phyloP scores from a whole-genome alignment of 2,113 vertebrate genomes.

The Ciconia stormi region DNA sequence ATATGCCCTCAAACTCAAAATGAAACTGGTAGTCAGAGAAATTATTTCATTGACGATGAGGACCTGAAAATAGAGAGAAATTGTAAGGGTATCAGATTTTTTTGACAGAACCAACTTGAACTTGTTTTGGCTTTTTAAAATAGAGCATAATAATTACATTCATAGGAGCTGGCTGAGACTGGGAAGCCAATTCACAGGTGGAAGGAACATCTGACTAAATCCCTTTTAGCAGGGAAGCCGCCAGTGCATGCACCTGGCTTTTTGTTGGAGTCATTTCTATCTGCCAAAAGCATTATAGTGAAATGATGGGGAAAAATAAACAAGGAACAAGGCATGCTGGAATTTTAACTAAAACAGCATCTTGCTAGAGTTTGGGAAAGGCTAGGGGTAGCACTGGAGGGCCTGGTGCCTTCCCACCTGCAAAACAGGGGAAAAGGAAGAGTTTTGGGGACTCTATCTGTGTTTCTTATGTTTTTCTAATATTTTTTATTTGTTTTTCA shows the following conservation, averaged over 20 bases:
- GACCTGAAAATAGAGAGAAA: not conserved
- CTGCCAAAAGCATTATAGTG: conserved; percentile 49
- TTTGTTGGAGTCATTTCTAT: conserved; percentile 26
- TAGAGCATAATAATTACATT: conserved; percentile 62
- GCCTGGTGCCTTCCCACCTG: not conserved
- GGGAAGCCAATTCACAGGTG: conserved; percentile 63
- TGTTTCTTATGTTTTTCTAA: not conserved
- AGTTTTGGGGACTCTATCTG: not conserved
- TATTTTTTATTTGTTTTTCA: not conserved
- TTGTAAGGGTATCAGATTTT: not conserved
- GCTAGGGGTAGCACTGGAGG: not conserved
- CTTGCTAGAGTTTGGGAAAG: not conserved
- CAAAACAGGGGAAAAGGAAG: not conserved
- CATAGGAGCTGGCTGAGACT: conserved; percentile 15
- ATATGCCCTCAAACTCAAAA: not conserved
- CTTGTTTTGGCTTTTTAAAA: conserved; percentile 30
- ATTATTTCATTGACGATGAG: not conserved
- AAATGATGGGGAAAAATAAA: conserved; percentile 17
- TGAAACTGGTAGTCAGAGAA: not conserved
- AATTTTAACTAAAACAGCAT: not conserved
- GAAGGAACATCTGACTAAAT: conserved; percentile 66
- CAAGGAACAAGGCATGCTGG: not conserved
- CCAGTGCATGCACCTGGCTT: conserved; percentile 62
- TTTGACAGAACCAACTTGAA: not conserved
- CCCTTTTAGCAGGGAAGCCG: not conserved